Percentiles rank a stretch among this genome's conserved stretches.
These are phyloP conservation scores for Coenonympha glycerion DNA, from an alignment of 2,888 invertebrate species.

Conservation along the genomic window DNA sequence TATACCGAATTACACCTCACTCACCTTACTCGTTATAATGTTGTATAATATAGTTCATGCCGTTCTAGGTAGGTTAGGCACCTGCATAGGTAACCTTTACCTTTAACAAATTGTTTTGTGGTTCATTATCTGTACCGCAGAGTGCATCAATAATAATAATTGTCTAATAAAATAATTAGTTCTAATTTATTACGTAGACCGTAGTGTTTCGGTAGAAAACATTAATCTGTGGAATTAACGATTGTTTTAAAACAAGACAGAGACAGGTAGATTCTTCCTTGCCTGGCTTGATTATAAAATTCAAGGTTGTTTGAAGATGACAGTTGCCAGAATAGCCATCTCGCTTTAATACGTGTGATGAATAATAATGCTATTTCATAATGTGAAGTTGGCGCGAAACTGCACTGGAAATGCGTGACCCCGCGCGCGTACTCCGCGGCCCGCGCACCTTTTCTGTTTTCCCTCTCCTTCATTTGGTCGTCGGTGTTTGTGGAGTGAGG, in stretches of 20 bases:
- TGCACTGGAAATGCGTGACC: conserved; percentile 48
- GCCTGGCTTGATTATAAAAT: conserved; percentile 42
- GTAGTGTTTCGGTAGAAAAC: too few species aligned
- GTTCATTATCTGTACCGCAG: too few species aligned
- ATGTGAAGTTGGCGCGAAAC: conserved; percentile 47
- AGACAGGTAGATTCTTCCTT: conserved; percentile 52
- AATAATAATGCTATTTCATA: conserved; percentile 37
- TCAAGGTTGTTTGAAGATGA: conserved; percentile 59
- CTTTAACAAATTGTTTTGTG: too few species aligned
- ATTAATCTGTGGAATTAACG: conserved; percentile 30
- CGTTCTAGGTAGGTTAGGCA: too few species aligned
- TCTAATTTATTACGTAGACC: too few species aligned
- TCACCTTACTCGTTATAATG: too few species aligned
- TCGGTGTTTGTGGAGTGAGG: conserved; percentile 71
- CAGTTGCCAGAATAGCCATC: conserved; percentile 37
- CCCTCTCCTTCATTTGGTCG: conserved; percentile 70
- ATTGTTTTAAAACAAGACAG: conserved; percentile 52
- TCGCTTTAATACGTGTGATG: conserved; percentile 34
- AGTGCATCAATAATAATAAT: too few species aligned
- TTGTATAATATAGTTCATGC: too few species aligned
- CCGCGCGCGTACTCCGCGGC: too few species aligned
- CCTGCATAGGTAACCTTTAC: too few species aligned
- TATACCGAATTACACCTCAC: too few species aligned
- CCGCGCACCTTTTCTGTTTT: conserved; percentile 58
- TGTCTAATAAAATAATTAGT: too few species aligned